Evolutionary conservation across 2,888 invertebrate genomes (phyloP).

Genomic region (Diaphora mendica): DNA sequence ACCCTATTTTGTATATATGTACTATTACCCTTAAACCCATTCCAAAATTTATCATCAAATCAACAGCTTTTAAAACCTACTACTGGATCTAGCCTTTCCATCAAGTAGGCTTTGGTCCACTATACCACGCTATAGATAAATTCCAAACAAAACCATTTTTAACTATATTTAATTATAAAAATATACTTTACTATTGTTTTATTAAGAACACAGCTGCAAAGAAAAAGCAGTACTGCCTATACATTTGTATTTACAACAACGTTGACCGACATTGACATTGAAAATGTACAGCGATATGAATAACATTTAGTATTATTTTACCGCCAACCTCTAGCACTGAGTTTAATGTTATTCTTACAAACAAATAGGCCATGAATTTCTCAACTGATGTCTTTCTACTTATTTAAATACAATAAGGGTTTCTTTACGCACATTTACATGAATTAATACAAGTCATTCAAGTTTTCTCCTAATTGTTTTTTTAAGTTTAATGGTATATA

Average conservation of each 20-base stretch:
- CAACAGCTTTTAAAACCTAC: too few relatives aligned
- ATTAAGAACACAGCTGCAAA: neutral
- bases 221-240: neutral
- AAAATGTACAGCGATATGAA: neutral
- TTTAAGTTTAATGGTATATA: neutral
- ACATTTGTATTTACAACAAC: neutral
- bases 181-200: neutral
- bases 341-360: neutral
- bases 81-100: too few relatives aligned
- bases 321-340: neutral
- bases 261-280: neutral
- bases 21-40: too few relatives aligned
- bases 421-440: neutral
- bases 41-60: too few relatives aligned
- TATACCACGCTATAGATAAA: too few relatives aligned
- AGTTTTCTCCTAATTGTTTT: neutral
- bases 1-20: too few relatives aligned
- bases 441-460: neutral
- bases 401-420: neutral
- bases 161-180: neutral
- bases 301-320: neutral
- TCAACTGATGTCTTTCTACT: neutral
- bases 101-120: too few relatives aligned
- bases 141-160: neutral
- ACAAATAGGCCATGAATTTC: neutral